Evolutionary conservation across 1,140 invertebrate species (phyloP).

Genomic region (Steinernema khuongi): DNA sequence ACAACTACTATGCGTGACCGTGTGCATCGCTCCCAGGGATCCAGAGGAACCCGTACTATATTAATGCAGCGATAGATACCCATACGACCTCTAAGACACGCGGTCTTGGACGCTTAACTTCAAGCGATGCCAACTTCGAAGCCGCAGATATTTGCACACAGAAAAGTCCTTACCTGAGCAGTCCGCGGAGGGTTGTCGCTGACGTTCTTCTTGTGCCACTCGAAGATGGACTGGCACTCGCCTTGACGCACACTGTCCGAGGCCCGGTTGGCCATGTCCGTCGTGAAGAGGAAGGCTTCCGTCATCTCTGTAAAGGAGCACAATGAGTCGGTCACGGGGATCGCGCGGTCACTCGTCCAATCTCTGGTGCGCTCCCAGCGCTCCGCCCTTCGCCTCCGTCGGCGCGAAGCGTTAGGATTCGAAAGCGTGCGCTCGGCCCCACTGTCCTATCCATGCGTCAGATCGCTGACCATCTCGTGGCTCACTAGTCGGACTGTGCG

Average conservation of each 20-base stretch:
- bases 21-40: too few species aligned
- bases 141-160: too few species aligned
- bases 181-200: not conserved
- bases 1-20: too few species aligned
- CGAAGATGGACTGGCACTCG: not conserved
- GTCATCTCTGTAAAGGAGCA: not conserved
- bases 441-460: too few species aligned
- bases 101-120: too few species aligned
- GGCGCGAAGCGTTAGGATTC: not conserved
- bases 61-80: too few species aligned
- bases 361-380: not conserved
- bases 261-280: not conserved
- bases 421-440: too few species aligned
- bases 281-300: not conserved
- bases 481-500: too few species aligned
- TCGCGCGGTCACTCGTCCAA: not conserved
- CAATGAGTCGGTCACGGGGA: not conserved
- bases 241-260: not conserved
- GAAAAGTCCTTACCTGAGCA: not conserved
- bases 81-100: too few species aligned
- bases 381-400: not conserved
- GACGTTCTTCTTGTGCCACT: slow-evolving; percentile 3
- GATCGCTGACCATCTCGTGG: too few species aligned
- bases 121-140: too few species aligned
- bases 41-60: too few species aligned